A percentile compares a stretch with the other conserved stretches of the same genome.
These are phyloP conservation scores for Eumacrocentrus americanus DNA, from an alignment of 2,888 invertebrate species.

Conservation along the genomic window DNA sequence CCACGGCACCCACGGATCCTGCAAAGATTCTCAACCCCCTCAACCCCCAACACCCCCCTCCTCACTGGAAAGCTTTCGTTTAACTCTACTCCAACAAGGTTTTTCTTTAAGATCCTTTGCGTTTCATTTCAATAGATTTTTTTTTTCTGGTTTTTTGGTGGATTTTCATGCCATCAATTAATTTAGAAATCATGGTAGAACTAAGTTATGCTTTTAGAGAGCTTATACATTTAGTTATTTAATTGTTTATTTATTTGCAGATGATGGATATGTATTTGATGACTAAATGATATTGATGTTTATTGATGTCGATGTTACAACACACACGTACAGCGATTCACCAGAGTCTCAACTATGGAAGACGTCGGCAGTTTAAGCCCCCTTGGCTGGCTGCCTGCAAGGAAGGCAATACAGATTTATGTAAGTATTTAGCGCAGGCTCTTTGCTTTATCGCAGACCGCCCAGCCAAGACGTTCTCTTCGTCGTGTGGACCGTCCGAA, in stretches of 20 bases:
- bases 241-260: too few species aligned
- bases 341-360: constrained; percentile 32
- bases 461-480: constrained; percentile 53
- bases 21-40: constrained; percentile 39
- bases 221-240: too few species aligned
- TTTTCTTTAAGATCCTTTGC: too few species aligned
- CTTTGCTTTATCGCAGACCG: constrained; percentile 61
- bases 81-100: constrained; percentile 26
- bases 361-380: constrained; percentile 49
- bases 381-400: constrained; percentile 38
- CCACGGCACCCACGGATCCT: constrained; percentile 54
- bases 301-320: constrained; percentile 14
- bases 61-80: constrained; percentile 20
- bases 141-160: constrained; percentile 16
- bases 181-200: too few species aligned
- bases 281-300: too few species aligned
- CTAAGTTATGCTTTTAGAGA: too few species aligned
- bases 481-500: constrained; percentile 39
- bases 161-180: too few species aligned
- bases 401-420: constrained; percentile 62
- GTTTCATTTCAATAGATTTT: not conserved
- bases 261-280: too few species aligned
- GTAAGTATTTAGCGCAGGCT: constrained; percentile 61
- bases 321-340: constrained; percentile 16
- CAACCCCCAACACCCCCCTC: constrained; percentile 31